Percentiles rank a stretch among this genome's conserved stretches.
Conservation (phyloP, 2,113 vertebrate genomes). For the Actenoides lindsayi region DNA sequence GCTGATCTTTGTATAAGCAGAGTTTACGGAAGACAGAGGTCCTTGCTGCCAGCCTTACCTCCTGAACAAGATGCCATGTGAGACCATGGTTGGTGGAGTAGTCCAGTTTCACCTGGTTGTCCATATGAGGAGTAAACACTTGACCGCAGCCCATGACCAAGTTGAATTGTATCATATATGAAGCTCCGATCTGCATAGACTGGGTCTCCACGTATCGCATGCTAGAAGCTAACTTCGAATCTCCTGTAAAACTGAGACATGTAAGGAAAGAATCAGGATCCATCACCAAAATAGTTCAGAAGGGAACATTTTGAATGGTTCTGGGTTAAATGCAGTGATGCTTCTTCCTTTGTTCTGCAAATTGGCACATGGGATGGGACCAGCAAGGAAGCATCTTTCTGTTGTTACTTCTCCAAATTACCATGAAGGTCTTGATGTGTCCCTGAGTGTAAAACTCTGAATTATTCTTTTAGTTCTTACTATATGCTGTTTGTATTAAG, state of each 20-base stretch:
- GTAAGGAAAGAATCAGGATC: slow-evolving; percentile 23
- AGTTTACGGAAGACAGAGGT: background rate
- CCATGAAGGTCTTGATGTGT: background rate
- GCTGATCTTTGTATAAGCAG: background rate
- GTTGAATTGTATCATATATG: slow-evolving; percentile 96
- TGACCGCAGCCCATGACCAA: slow-evolving; percentile 95
- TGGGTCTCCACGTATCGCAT: slow-evolving; percentile 98
- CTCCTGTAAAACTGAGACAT: slow-evolving; percentile 82
- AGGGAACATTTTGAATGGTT: background rate
- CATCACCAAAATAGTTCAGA: background rate
- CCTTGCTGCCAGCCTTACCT: slow-evolving; percentile 75
- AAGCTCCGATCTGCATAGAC: slow-evolving; percentile 97
- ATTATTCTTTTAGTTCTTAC: slow-evolving; percentile 27
- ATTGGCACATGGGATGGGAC: background rate
- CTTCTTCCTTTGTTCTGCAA: background rate
- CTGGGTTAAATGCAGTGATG: background rate
- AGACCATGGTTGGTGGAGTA: slow-evolving; percentile 98
- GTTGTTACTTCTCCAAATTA: background rate
- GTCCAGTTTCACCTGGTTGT: slow-evolving; percentile 96
- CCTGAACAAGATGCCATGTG: slow-evolving; percentile 97
- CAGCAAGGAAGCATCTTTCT: background rate
- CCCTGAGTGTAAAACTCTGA: background rate
- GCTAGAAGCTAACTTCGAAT: slow-evolving; percentile 90
- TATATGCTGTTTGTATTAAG: background rate
- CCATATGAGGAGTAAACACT: slow-evolving; percentile 89